phyloP scores from a whole-genome alignment of 2,113 vertebrate genomes.

The Recurvirostra avosetta region DNA sequence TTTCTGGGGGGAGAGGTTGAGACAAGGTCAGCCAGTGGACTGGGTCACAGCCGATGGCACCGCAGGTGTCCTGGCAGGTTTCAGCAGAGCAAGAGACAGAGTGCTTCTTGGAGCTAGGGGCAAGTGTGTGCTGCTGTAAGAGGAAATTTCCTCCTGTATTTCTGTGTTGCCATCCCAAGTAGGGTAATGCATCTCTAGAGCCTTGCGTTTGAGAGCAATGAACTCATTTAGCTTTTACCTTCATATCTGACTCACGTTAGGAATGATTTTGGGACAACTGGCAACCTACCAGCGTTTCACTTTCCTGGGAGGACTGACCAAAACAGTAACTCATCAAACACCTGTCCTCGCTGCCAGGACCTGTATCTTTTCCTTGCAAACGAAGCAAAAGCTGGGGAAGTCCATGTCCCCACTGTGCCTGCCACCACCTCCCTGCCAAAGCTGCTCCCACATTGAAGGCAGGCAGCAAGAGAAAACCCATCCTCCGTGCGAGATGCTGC shows the following conservation, averaged over 20 bases:
- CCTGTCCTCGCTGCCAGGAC: accelerated
- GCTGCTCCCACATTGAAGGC: neutral
- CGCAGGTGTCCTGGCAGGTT: neutral
- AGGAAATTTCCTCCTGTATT: neutral
- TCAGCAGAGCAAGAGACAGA: neutral
- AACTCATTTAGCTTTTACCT: neutral
- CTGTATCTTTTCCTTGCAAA: neutral
- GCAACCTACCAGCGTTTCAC: neutral
- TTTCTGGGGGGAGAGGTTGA: neutral
- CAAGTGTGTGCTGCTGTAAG: neutral
- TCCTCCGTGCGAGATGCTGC: neutral
- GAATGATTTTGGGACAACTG: neutral
- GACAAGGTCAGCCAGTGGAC: neutral
- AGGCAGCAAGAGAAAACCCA: neutral
- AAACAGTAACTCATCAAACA: neutral
- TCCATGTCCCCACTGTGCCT: neutral
- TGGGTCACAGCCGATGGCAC: accelerated
- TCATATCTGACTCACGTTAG: neutral
- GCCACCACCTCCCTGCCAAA: neutral
- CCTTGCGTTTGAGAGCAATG: neutral
- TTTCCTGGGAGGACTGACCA: neutral
- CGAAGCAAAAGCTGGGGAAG: neutral
- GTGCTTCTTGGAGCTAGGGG: neutral
- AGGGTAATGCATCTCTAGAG: neutral
- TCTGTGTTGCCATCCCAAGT: neutral